Evolutionary conservation across 1,140 invertebrate genomes (phyloP), one percentile per base, ranked within the genome.

Genomic region (Gyrodactylus salaris): DNA sequence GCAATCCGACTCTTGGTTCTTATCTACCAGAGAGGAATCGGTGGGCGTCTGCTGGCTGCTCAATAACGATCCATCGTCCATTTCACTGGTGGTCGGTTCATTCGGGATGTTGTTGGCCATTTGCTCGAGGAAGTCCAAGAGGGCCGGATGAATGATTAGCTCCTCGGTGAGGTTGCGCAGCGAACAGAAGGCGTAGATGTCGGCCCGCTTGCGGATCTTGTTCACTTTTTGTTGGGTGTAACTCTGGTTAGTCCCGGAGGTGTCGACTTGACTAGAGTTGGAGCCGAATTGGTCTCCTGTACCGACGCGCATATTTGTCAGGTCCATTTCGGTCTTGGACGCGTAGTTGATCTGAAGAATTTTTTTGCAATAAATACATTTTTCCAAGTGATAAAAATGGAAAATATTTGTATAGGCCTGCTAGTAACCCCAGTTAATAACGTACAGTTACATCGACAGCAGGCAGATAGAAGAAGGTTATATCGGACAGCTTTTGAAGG

Each of bases 391-490:
- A n/a, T n/a, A n/a, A n/a, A n/a, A n/a, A n/a, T n/a, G n/a, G n/a
- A n/a, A n/a, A n/a, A n/a, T n/a, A n/a, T n/a, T n/a, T n/a, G n/a
- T n/a, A n/a, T n/a, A n/a, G n/a, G n/a, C n/a, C n/a, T n/a, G n/a
- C n/a, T n/a, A n/a, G n/a, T n/a, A n/a, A n/a, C n/a, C n/a, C n/a
- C n/a, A n/a, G n/a, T 25, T 75, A 72, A 25, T 74, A 75, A 25
- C 74, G 74, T 76, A 92, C 86, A 84, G 92, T 92, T 22, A 94
- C 87, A 82, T 93, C 89, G 74, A 95, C 84, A 0, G 91, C 91
- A 0, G 91, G 91, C 77, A 95, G 88, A 77, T 91, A 87, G 81
- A 96, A 94, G 75, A 91, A 87, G 0, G 91, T 94, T 72, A 89
- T 78, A 68, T 79, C 78, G 54, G 78, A 76, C 2, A 74, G 34